These are phyloP conservation scores for Drosophila formosana DNA, from an alignment of 2,888 invertebrate genomes.

Conservation along the genomic window DNA sequence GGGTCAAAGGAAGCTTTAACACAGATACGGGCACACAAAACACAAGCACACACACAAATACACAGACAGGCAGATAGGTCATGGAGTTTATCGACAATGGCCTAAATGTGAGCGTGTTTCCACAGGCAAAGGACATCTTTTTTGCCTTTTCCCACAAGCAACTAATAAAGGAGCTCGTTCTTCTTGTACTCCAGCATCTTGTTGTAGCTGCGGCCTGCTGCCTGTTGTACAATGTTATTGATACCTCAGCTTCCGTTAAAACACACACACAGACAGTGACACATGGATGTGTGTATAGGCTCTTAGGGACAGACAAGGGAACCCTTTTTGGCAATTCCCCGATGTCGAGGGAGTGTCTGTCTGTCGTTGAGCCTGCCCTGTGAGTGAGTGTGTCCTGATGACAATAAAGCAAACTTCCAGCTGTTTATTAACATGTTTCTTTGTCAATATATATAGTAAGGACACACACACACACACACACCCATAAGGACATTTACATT, in stretches of 20 bases:
- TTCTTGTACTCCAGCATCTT: conserved; percentile 33
- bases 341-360: conserved; percentile 42
- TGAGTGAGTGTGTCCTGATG: conserved; percentile 46
- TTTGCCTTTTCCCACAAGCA: conserved; percentile 58
- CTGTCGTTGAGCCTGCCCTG: conserved; percentile 1
- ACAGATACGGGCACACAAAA: conserved; percentile 24
- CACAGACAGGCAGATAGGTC: conserved; percentile 3
- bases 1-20: conserved; percentile 32
- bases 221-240: conserved; percentile 71
- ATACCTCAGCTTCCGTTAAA: conserved; percentile 68
- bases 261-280: conserved; percentile 12
- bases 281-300: conserved; percentile 18
- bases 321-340: conserved; percentile 68
- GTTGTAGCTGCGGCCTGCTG: conserved; percentile 19
- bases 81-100: conserved; percentile 24
- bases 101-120: conserved; percentile 24
- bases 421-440: conserved; percentile 81
- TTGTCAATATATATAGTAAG: conserved; percentile 61
- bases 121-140: conserved; percentile 51
- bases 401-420: conserved; percentile 80
- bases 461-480: conserved; percentile 32
- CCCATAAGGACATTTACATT: conserved; percentile 28
- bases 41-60: conserved; percentile 2
- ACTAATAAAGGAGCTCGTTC: conserved; percentile 51
- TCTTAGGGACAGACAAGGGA: conserved; percentile 48